A percentile compares a stretch with the other conserved stretches of the same genome.
These are phyloP conservation scores for Caenorhabditis sp. DNA, from an alignment of 2,888 invertebrate species.

Conservation along the genomic window DNA sequence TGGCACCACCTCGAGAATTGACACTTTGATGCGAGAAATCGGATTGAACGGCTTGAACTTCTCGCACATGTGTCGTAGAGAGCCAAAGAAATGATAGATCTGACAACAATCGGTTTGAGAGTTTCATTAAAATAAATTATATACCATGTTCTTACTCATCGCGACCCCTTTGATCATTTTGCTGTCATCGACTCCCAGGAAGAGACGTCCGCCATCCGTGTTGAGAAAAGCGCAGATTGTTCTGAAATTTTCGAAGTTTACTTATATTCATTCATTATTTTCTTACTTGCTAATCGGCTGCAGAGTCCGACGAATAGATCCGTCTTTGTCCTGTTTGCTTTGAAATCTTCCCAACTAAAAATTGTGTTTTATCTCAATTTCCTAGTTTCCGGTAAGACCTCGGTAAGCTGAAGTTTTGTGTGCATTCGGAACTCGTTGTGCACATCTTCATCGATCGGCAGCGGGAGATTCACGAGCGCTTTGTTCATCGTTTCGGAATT, in stretches of 20 bases:
- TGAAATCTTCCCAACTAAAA: constrained; percentile 48
- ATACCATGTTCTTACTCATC: constrained; percentile 59
- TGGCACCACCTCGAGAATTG: constrained; percentile 33
- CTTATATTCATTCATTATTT: not conserved
- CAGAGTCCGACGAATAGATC: constrained; percentile 61
- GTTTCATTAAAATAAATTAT: not conserved
- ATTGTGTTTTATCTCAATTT: not conserved
- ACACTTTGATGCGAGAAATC: constrained; percentile 34
- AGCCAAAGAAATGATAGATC: constrained; percentile 52
- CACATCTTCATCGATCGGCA: constrained; percentile 57
- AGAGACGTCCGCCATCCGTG: constrained; percentile 62
- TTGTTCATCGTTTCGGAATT: constrained; percentile 25
- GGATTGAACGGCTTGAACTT: constrained; percentile 52
- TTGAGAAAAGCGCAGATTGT: constrained; percentile 68
- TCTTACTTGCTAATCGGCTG: constrained; percentile 68
- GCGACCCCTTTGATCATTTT: constrained; percentile 58
- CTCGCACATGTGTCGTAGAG: constrained; percentile 52
- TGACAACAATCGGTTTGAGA: not conserved
- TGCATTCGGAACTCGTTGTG: constrained; percentile 67
- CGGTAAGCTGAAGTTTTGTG: constrained; percentile 54
- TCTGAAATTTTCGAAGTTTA: constrained; percentile 20
- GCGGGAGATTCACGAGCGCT: constrained; percentile 12
- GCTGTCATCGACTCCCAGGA: constrained; percentile 61
- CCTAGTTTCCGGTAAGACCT: constrained; percentile 34
- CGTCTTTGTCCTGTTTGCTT: constrained; percentile 58